Base-by-base conservation (phyloP, 2,888 invertebrate genomes). In the Cybosia mesomella region DNA sequence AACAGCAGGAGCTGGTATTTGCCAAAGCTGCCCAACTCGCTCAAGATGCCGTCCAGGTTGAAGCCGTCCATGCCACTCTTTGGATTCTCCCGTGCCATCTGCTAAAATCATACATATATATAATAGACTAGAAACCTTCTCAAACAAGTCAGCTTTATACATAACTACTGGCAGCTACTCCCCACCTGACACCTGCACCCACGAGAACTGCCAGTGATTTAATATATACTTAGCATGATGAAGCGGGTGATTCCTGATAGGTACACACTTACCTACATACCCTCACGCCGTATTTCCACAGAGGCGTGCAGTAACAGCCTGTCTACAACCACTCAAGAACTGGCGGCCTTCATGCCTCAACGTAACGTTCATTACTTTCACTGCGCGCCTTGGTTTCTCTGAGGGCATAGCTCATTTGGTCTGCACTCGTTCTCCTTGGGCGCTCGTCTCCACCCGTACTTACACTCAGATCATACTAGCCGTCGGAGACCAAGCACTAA, bases 1-100 rank as follows among this genome's bases (percentile, higher is more conserved):
- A 95, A 94, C 80, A 95, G 92, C 70, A 95, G 82, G 73, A 95
- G 83, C 88, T 96, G 96, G 88, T 95, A 96, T 84, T 95, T 95
- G 76, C 96, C 96, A 85, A 95, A 96, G 87, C 94, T 95, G 83
- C 96, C 96, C 79, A 95, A 84, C 86, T 95, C 94, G 64, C 87
- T 86, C 67, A 96, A 86, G 77, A 95, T 92, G 49, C 92, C 91
- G 67, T 96, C 96, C 80, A 95, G 84, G 85, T 95, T 95, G 84
- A 95, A 93, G 81, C 85, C 79, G 24, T 91, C 90, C 68, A 49
- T 69, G 18, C 28, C 61, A 58, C 59, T 68, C 59, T 61, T 71
- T 53, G 59, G 64, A 24, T 64, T 76, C 68, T 86, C 87, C 58
- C 83, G 86, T 18, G 83, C 70, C 87, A 89, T 85, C 89, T 90